phyloP scores from a whole-genome alignment of 2,888 invertebrate species.

The Stenolophus ochropezus region DNA sequence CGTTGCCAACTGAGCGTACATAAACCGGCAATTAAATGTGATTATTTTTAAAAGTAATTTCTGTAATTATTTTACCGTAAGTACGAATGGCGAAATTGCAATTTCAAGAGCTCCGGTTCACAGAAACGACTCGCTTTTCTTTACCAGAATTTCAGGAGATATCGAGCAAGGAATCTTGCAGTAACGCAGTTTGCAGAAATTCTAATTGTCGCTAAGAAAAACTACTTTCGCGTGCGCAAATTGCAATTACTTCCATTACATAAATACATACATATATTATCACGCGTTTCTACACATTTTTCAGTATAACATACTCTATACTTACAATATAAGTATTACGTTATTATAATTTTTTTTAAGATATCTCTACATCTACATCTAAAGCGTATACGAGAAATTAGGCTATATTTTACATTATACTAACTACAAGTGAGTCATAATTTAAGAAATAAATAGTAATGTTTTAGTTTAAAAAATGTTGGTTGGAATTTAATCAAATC shows the following conservation, averaged over 20 bases:
- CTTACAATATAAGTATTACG: not conserved
- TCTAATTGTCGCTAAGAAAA: conserved; percentile 1
- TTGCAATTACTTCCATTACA: not conserved
- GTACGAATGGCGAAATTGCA: conserved; percentile 3
- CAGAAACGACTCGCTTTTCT: conserved; percentile 5
- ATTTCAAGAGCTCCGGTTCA: conserved; percentile 5
- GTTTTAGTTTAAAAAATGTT: no score
- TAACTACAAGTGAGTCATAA: no score
- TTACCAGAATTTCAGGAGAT: conserved; percentile 25
- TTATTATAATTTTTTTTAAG: not conserved
- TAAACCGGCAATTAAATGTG: conserved; percentile 45
- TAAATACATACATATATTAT: not conserved
- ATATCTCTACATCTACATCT: no score
- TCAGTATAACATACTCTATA: not conserved
- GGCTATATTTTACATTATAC: no score
- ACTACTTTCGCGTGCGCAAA: not conserved
- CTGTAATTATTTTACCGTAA: conserved; percentile 35
- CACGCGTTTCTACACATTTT: not conserved
- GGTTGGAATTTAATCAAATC: no score
- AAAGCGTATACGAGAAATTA: no score
- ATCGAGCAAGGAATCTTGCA: conserved; percentile 25
- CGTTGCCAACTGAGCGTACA: conserved; percentile 33
- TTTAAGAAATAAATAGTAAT: no score
- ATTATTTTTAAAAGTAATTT: conserved; percentile 46
- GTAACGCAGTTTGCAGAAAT: not conserved